Conservation (phyloP, 2,797 vertebrate species). For the Silurus aristotelis region DNA sequence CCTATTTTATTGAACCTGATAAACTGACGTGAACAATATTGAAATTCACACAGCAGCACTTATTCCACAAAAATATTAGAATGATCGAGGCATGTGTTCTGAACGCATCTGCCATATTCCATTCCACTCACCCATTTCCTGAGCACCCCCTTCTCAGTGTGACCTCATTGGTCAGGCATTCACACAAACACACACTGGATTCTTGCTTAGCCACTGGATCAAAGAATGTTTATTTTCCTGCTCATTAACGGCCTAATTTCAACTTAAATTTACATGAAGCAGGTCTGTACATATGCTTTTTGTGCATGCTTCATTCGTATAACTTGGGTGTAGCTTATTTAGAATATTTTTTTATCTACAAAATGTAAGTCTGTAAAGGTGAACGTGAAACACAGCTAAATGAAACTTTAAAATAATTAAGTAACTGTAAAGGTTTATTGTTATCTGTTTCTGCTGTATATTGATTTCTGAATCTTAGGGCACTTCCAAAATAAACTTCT, state of each 20-base stretch:
- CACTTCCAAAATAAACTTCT: not conserved
- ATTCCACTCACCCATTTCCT: not conserved
- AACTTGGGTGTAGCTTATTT: constrained; percentile 10
- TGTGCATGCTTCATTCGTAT: not conserved
- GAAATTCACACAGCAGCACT: not conserved
- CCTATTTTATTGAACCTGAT: not conserved
- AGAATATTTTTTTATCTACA: not conserved
- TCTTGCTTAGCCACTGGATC: constrained; percentile 7
- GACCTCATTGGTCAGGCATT: constrained; percentile 47
- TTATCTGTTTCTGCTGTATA: not conserved
- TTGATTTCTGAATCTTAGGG: not conserved
- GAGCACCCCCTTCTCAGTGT: constrained; percentile 24
- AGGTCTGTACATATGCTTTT: not conserved
- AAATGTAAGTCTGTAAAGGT: not conserved
- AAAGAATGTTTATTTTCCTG: constrained; percentile 28
- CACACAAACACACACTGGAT: constrained; percentile 9
- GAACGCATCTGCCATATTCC: not conserved
- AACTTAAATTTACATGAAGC: constrained; percentile 21
- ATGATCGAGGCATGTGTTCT: no score
- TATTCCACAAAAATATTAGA: not conserved
- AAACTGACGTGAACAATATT: not conserved
- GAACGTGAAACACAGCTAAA: not conserved
- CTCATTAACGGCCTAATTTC: constrained; percentile 24
- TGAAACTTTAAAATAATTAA: not conserved
- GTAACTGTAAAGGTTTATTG: not conserved